A percentile compares a stretch with the other conserved stretches of the same genome.
Evolutionary conservation across 2,797 vertebrate species (phyloP).

Genomic region (Heteromormyrus szaboi): DNA sequence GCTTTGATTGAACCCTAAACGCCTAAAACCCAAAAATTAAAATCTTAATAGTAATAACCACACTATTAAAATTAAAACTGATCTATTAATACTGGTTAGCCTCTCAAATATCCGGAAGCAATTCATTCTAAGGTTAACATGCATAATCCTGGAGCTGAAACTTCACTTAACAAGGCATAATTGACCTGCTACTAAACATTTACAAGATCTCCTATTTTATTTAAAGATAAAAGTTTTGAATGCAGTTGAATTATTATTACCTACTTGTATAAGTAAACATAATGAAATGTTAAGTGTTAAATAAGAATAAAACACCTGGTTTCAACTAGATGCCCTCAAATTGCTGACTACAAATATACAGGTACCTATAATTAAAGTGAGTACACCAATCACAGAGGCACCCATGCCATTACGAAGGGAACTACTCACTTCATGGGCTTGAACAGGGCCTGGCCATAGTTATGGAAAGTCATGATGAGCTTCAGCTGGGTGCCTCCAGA

Average conservation of each 20-base stretch:
- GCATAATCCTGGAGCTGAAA: background rate
- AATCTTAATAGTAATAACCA: background rate
- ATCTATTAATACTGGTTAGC: background rate
- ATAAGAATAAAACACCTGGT: background rate
- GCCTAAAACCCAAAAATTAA: background rate
- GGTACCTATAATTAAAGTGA: background rate
- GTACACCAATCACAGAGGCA: background rate
- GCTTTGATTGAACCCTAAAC: background rate
- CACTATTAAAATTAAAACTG: background rate
- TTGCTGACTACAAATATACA: background rate
- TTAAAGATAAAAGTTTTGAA: background rate
- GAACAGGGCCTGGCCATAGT: slow-evolving; percentile 72
- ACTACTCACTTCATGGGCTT: slow-evolving; percentile 71
- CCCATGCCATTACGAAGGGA: background rate
- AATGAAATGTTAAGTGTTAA: background rate
- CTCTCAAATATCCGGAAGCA: background rate
- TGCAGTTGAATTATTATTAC: background rate
- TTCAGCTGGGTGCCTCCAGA: slow-evolving; percentile 76
- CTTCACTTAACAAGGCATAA: slow-evolving; percentile 20
- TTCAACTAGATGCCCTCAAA: background rate
- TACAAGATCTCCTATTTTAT: background rate
- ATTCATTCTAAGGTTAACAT: background rate
- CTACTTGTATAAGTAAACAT: background rate
- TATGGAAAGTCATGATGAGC: slow-evolving; percentile 77
- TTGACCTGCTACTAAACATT: slow-evolving; percentile 35